Percentiles rank a stretch among this genome's conserved stretches.
phyloP scores from a whole-genome alignment of 2,888 invertebrate genomes.

The Agrilus mali region DNA sequence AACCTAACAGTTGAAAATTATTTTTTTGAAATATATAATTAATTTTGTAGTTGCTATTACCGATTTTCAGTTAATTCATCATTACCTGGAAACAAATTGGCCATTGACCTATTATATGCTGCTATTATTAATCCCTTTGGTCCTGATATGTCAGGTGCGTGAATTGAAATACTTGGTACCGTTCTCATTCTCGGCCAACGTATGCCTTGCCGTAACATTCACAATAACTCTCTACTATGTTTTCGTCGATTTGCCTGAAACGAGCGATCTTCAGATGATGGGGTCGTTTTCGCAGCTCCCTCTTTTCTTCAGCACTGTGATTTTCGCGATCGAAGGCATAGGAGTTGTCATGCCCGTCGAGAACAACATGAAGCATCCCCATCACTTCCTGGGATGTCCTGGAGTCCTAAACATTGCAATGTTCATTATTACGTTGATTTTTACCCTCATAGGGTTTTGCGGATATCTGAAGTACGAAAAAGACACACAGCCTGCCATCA shows the following conservation, averaged over 20 bases:
- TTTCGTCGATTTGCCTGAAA: conserved; percentile 44
- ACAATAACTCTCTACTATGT: conserved; percentile 75
- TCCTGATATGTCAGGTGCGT: conserved; percentile 60
- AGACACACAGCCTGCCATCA: conserved; percentile 59
- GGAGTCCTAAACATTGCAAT: conserved; percentile 84
- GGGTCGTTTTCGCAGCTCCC: conserved; percentile 57
- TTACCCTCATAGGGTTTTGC: conserved; percentile 76
- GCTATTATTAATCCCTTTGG: conserved; percentile 53
- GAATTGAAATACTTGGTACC: conserved; percentile 77
- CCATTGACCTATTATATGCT: conserved; percentile 40
- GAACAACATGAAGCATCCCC: conserved; percentile 78
- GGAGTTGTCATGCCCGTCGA: conserved; percentile 91
- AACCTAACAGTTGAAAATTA: too few species aligned
- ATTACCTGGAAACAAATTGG: conserved; percentile 38
- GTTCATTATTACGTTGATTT: conserved; percentile 65
- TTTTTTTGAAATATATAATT: too few species aligned
- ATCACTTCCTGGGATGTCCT: conserved; percentile 66
- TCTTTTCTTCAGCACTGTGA: conserved; percentile 85
- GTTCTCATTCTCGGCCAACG: conserved; percentile 78
- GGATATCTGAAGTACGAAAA: conserved; percentile 81
- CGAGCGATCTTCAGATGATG: conserved; percentile 37
- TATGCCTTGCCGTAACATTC: conserved; percentile 61
- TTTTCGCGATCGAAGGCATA: conserved; percentile 97
- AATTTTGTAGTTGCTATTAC: too few species aligned
- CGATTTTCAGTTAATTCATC: conserved; percentile 42